Conservation (phyloP, 2,113 vertebrate species). For the Ramphastos sulfuratus region DNA sequence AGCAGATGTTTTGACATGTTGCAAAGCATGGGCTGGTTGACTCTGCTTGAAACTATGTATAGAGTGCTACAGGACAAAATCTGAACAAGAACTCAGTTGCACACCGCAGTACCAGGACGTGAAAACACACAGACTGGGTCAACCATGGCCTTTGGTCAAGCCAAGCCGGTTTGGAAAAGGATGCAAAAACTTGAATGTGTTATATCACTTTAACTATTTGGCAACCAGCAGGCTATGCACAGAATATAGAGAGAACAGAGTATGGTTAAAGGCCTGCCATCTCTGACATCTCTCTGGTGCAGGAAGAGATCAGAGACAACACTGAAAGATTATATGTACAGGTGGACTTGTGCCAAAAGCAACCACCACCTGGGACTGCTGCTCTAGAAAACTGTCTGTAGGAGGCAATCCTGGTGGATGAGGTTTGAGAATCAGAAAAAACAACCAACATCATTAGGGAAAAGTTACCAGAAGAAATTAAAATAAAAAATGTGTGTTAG, state of each 20-base stretch:
- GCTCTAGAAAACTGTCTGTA: neutral
- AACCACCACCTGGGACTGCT: neutral
- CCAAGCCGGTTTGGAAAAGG: neutral
- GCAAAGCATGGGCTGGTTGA: neutral
- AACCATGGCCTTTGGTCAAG: neutral
- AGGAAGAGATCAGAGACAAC: neutral
- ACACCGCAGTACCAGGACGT: neutral
- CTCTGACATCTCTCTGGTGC: neutral
- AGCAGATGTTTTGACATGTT: neutral
- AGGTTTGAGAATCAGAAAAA: neutral
- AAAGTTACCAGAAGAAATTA: neutral
- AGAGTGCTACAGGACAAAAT: neutral
- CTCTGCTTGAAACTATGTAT: neutral
- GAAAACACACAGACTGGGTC: neutral
- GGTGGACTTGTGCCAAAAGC: neutral
- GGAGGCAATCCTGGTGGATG: neutral
- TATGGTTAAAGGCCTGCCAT: neutral
- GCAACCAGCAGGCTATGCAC: neutral
- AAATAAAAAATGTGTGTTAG: neutral
- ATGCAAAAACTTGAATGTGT: neutral
- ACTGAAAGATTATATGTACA: neutral
- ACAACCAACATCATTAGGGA: accelerated
- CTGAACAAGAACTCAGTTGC: neutral
- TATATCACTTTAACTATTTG: neutral
- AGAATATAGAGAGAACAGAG: neutral